Evolutionary conservation across 1,140 invertebrate genomes (phyloP), one percentile per base, ranked within the genome.

Genomic region (Drosophila subpulchrella): DNA sequence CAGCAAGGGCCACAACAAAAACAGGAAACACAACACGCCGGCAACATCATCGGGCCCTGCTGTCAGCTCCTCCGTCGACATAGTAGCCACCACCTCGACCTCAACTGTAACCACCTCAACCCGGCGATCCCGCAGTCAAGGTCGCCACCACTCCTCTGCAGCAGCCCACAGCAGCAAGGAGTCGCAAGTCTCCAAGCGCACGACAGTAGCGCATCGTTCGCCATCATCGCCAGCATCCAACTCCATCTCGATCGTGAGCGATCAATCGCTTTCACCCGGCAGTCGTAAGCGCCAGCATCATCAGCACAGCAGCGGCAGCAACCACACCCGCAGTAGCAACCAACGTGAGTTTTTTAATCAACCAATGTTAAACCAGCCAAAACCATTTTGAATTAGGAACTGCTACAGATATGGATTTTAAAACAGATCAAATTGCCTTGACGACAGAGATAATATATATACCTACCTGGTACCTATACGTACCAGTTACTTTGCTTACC

Each of bases 231-330:
- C 59, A 24, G 51, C 67, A 30, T 48, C 53, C 41, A 54, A 47
- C 58, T 57, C 57, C 27, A 57, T 36, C 10, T n/a, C 65, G 27
- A 8, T 42, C 32, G n/a, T 15, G 6, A 70, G 56, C 50, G 78
- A 86, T 59, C 65, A 47, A 39, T 59, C 63, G 15, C 56, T 71
- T 39, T 86, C 88, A 44, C 74, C 80, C 3, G 68, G 76, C 47
- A 67, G 57, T 65, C 90, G 90, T 13, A 90, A 84, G 77, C 89
- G 83, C 12, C 91, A 89, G 17, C 74, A 71, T 73, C 76, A 78
- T 17, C 66, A 61, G 1, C 68, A 67, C 48, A 50, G 13, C 54
- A 66, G 17, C 59, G 47, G 50, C 17, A 63, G 41, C 38, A 75
- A 53, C 44, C 65, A 44, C 44, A 58, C 50, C 11, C 55, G 55